A percentile compares a stretch with the other conserved stretches of the same genome.
Evolutionary conservation across 2,888 invertebrate genomes (phyloP).

Genomic region (Elmis aenea): DNA sequence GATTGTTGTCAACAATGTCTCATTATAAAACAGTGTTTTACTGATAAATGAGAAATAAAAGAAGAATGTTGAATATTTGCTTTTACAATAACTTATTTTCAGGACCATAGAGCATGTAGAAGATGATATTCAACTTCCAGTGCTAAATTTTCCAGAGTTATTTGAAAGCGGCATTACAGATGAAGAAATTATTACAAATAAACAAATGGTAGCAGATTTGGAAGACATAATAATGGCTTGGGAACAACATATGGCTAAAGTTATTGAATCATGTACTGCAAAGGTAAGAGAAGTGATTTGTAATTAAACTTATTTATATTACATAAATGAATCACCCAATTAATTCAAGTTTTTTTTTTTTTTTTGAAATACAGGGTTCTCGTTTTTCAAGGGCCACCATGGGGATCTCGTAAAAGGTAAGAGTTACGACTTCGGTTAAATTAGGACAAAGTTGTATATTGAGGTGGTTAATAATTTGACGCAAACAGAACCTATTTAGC

Average conservation of each 20-base stretch:
- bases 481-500: no score
- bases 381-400: no score
- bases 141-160: conserved; percentile 56
- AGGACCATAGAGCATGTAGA: conserved; percentile 73
- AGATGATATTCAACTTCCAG: conserved; percentile 64
- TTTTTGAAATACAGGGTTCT: no score
- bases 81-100: conserved; percentile 11
- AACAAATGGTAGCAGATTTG: conserved; percentile 51
- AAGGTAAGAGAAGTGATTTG: conserved; percentile 43
- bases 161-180: conserved; percentile 32
- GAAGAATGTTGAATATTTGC: no score
- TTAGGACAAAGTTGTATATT: no score
- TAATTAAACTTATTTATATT: conserved; percentile 2
- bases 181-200: conserved; percentile 45
- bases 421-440: no score
- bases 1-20: no score
- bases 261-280: conserved; percentile 51
- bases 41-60: no score
- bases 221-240: conserved; percentile 61
- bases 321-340: conserved; percentile 7
- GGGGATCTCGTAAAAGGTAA: no score
- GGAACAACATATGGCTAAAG: conserved; percentile 60
- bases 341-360: conserved; percentile 17
- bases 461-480: no score
- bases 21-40: no score